phyloP scores from a whole-genome alignment of 2,888 invertebrate genomes.

The Drosophila leonis region DNA sequence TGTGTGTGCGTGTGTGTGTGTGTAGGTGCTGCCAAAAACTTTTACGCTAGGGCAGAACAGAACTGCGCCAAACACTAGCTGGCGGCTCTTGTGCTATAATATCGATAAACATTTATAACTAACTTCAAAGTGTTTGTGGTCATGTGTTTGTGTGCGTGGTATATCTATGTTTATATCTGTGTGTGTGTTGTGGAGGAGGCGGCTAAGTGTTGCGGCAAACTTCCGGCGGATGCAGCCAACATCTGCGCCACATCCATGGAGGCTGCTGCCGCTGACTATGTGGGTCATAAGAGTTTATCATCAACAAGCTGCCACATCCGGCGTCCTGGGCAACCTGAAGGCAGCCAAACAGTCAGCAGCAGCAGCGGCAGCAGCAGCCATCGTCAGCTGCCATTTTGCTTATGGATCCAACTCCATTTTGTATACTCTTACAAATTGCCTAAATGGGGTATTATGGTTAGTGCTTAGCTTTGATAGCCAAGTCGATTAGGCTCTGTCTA shows the following conservation, averaged over 20 bases:
- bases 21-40: constrained; percentile 35
- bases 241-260: constrained; percentile 50
- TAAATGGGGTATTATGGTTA: background rate
- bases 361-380: constrained; percentile 14
- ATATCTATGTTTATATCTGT: constrained; percentile 1
- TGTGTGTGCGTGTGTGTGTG: background rate
- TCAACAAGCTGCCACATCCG: constrained; percentile 80
- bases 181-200: constrained; percentile 5
- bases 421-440: background rate
- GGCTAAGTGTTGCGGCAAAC: constrained; percentile 69
- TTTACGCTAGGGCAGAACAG: constrained; percentile 24
- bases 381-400: constrained; percentile 59
- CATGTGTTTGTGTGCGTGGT: constrained; percentile 15
- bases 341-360: constrained; percentile 24
- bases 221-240: constrained; percentile 75
- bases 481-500: too few relatives aligned
- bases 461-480: background rate
- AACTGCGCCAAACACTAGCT: constrained; percentile 37
- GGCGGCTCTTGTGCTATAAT: constrained; percentile 56
- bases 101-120: constrained; percentile 80
- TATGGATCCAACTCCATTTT: constrained; percentile 21
- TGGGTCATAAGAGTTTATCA: constrained; percentile 81
- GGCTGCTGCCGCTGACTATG: constrained; percentile 41
- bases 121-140: constrained; percentile 69
- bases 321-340: constrained; percentile 63